A percentile compares a stretch with the other conserved stretches of the same genome.
Conservation (phyloP, 2,113 vertebrate genomes). For the Eolophus roseicapilla region DNA sequence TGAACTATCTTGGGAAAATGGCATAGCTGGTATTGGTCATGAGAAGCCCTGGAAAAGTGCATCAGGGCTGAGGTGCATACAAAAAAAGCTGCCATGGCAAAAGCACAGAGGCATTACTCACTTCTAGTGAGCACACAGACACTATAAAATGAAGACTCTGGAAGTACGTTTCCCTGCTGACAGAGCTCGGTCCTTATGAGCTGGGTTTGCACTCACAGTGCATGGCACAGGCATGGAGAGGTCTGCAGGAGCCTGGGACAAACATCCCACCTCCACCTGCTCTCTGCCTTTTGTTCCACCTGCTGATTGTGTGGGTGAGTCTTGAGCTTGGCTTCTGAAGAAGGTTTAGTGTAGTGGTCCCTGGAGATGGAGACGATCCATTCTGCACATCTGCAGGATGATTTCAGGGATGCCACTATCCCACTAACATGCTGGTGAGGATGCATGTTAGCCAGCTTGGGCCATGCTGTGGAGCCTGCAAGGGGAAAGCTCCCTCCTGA, state of each 20-base stretch:
- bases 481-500: neutral
- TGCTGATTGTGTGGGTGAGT: neutral
- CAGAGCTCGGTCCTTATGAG: neutral
- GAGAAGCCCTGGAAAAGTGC: neutral
- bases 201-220: rapidly evolving
- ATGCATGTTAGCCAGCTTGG: neutral
- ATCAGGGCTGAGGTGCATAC: neutral
- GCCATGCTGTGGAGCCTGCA: neutral
- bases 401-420: neutral
- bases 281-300: neutral
- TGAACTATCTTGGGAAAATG: neutral
- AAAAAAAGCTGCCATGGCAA: neutral
- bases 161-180: neutral
- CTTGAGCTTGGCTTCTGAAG: neutral
- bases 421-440: neutral
- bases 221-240: neutral
- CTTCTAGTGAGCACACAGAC: neutral
- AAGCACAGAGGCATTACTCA: neutral
- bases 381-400: neutral
- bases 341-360: neutral
- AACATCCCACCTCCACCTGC: rapidly evolving
- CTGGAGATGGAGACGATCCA: rapidly evolving
- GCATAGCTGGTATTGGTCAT: neutral
- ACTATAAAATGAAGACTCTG: neutral
- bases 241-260: rapidly evolving